phyloP scores from a whole-genome alignment of 2,888 invertebrate species.

The Drosophila melanocephala region DNA sequence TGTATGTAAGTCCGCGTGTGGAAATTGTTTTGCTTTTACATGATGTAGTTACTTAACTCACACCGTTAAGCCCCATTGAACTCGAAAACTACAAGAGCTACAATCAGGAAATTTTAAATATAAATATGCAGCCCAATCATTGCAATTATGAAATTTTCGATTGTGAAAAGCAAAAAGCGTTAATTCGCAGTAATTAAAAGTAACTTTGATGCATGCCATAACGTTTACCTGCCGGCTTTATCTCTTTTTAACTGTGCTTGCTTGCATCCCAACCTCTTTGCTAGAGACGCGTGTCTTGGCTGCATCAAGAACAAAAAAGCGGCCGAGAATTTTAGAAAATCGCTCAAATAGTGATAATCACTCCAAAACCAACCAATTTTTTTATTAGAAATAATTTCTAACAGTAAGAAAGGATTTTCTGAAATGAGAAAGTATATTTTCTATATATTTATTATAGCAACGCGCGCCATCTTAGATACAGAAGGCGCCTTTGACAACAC shows the following conservation, averaged over 20 bases:
- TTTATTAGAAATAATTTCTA: too few species aligned
- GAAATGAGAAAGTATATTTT: too few species aligned
- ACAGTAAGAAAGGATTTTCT: too few species aligned
- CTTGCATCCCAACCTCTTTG: too few species aligned
- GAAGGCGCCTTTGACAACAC: too few species aligned
- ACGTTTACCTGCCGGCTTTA: slow-evolving; percentile 6
- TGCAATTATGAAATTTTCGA: background rate
- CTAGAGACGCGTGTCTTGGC: background rate
- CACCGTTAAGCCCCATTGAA: background rate
- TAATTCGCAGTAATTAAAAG: slow-evolving; percentile 22
- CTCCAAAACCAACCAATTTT: too few species aligned
- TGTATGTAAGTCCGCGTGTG: background rate
- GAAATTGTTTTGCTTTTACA: background rate
- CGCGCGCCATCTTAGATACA: too few species aligned
- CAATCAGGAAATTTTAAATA: slow-evolving; percentile 2
- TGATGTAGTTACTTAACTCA: background rate
- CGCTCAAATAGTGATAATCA: background rate
- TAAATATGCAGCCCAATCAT: background rate
- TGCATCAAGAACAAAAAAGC: background rate
- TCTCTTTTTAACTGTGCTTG: background rate
- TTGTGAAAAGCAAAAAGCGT: slow-evolving; percentile 13
- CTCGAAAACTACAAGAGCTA: background rate
- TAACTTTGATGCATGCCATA: slow-evolving; percentile 10
- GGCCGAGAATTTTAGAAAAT: background rate
- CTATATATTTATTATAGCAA: too few species aligned